Conservation (phyloP, 1,140 invertebrate species). For the Drosophila biarmipes region DNA sequence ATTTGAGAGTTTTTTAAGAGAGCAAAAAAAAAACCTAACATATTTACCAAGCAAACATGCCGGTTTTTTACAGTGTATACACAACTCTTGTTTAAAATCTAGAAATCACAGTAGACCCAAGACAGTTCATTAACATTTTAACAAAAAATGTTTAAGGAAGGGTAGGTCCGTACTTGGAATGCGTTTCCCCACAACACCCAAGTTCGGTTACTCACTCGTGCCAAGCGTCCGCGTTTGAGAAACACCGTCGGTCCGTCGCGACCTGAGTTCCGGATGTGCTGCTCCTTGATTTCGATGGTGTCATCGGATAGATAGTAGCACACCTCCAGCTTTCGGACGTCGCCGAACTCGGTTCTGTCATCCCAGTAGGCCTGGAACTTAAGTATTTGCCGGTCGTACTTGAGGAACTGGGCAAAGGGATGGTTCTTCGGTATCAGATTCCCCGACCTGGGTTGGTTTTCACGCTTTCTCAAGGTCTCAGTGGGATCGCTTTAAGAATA, state of each 20-base stretch:
- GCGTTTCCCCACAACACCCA: too few relatives aligned
- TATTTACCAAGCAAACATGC: too few relatives aligned
- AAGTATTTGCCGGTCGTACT: conserved; percentile 91
- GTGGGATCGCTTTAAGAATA: conserved; percentile 85
- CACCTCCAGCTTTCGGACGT: conserved; percentile 90
- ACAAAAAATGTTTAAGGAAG: too few relatives aligned
- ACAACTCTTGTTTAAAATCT: too few relatives aligned
- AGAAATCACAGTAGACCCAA: too few relatives aligned
- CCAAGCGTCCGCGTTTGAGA: conserved; percentile 90
- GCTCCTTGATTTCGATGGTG: conserved; percentile 94
- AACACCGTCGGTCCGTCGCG: conserved; percentile 89
- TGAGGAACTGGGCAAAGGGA: conserved; percentile 89
- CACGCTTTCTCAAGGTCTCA: conserved; percentile 78
- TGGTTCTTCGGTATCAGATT: conserved; percentile 43
- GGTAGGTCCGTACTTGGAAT: too few relatives aligned
- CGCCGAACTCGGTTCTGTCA: conserved; percentile 90
- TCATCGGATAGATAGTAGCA: conserved; percentile 95
- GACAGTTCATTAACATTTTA: too few relatives aligned
- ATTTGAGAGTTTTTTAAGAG: too few relatives aligned
- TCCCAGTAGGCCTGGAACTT: conserved; percentile 96
- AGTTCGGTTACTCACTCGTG: conserved; percentile 88
- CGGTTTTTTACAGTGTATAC: too few relatives aligned
- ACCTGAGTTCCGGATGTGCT: conserved; percentile 88
- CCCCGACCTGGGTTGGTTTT: conserved; percentile 2
- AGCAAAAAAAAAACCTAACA: too few relatives aligned